Evolutionary conservation across 2,888 invertebrate species (phyloP), one percentile per base, ranked within the genome.

Genomic region (Melanophora roralis): DNA sequence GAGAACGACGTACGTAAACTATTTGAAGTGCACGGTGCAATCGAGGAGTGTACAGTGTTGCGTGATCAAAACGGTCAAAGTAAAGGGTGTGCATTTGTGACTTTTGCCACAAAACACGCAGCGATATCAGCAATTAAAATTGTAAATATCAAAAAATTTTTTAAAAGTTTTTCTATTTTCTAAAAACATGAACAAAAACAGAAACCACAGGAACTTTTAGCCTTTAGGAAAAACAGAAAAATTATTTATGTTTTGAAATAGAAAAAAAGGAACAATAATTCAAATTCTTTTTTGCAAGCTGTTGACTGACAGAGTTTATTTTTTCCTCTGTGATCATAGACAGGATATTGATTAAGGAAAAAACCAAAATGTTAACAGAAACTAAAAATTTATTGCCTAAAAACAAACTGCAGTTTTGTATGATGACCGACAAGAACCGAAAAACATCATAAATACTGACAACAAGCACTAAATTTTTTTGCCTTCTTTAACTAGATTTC

Each of bases 61-160:
- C 92, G 99, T 84, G 99, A 99, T 91, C 94, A 95, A 81, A 96
- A 95, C 89, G 98, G 98, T 27, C 96, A 96, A 91, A 98, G 98
- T 91, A 96, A 97, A 92, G 98, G 99, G 88, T 99, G 99, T 93
- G 99, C 99, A 86, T 99, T 99, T 93, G 98, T 99, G 87, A 99
- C 99, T 86, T 99, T 97, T 92, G 95, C 97, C 87, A 96, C 97
- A 86, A 97, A 98, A 91, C 97, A 98, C 92, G 96, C 97, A 88
- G 99, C 99, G 86, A 95, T 98, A 88, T 96, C 96, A 91, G 99
- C 99, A 89, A 99, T 99, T 90, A 98, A 98, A 93, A 94, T 94
- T 89, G 83, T 84, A 83, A 83, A 47, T 71, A 38, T 16, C 27
- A 59, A 27, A 7, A 7, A 43, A 32, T 36, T 23, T 36, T 45